Percentiles rank a stretch among this genome's conserved stretches.
These are phyloP conservation scores for Ariopsis seemanni DNA, from an alignment of 2,113 vertebrate genomes.

Conservation along the genomic window DNA sequence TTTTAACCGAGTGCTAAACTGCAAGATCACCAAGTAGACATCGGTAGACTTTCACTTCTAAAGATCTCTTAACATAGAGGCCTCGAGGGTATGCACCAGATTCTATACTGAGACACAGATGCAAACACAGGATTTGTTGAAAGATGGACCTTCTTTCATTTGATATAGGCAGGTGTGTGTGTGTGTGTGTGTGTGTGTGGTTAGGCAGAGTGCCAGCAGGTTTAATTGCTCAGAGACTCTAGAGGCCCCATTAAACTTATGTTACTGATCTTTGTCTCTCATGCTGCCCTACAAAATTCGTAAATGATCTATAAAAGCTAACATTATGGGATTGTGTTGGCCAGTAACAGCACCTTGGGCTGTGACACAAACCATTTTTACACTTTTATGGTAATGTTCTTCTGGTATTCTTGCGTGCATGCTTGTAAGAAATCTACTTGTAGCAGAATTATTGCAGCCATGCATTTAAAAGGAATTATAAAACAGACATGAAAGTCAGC, in stretches of 20 bases:
- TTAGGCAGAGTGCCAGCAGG: slow-evolving; percentile 28
- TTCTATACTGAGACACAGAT: slow-evolving; percentile 3
- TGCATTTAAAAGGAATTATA: not conserved
- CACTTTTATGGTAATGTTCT: slow-evolving; percentile 3
- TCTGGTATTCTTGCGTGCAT: not conserved
- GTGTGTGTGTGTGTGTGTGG: slow-evolving; percentile 13
- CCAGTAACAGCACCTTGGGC: slow-evolving; percentile 17
- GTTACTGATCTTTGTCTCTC: slow-evolving; percentile 36
- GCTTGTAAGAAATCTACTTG: not conserved
- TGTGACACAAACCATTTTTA: not conserved
- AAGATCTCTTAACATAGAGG: slow-evolving; percentile 8
- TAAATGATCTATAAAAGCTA: slow-evolving; percentile 30
- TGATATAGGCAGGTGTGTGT: slow-evolving; percentile 52
- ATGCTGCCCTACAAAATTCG: slow-evolving; percentile 9
- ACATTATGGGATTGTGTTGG: slow-evolving; percentile 23
- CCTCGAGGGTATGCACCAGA: not conserved
- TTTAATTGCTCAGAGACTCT: slow-evolving; percentile 44
- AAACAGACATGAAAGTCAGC: not conserved
- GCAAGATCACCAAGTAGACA: not conserved
- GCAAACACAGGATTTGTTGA: slow-evolving; percentile 23
- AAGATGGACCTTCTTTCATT: slow-evolving; percentile 3
- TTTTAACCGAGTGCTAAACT: slow-evolving; percentile 19
- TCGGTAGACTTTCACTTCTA: not conserved
- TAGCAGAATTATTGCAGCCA: not conserved
- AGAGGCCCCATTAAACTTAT: slow-evolving; percentile 32